Percentiles rank a stretch among this genome's conserved stretches.
Evolutionary conservation across 2,888 invertebrate species (phyloP).

Genomic region (Margaritifera margaritifera): DNA sequence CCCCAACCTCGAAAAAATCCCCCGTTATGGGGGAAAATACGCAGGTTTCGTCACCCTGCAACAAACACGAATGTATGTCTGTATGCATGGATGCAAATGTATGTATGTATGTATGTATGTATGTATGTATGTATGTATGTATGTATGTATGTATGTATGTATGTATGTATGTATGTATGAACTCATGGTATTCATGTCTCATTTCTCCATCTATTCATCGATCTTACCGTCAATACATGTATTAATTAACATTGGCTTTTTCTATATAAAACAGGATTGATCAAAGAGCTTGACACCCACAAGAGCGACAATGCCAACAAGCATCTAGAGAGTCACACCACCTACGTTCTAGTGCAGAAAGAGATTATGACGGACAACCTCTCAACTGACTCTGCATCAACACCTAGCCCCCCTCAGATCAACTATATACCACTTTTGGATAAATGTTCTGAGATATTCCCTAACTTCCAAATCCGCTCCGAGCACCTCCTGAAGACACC

Average conservation of each 20-base stretch:
- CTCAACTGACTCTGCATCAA: slow-evolving; percentile 29
- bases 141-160: not conserved
- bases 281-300: slow-evolving; percentile 70
- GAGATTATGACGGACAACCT: slow-evolving; percentile 45
- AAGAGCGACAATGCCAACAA: slow-evolving; percentile 68
- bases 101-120: not conserved
- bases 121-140: not conserved
- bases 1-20: too few relatives aligned
- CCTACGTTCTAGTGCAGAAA: slow-evolving; percentile 70
- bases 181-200: not conserved
- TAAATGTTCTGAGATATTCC: slow-evolving; percentile 63
- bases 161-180: slow-evolving; percentile 1
- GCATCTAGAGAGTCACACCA: slow-evolving; percentile 65
- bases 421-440: slow-evolving; percentile 67
- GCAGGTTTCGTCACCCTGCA: too few relatives aligned
- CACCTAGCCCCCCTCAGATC: slow-evolving; percentile 49
- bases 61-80: not conserved
- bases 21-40: too few relatives aligned
- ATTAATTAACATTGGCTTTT: slow-evolving; percentile 7
- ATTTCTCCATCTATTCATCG: too few relatives aligned
- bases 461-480: slow-evolving; percentile 64
- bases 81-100: not conserved
- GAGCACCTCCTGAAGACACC: slow-evolving; percentile 52
- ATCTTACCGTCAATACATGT: too few relatives aligned
- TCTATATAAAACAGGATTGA: slow-evolving; percentile 54